Conservation (phyloP, 2,888 invertebrate species). For the Polymixis lichenea region DNA sequence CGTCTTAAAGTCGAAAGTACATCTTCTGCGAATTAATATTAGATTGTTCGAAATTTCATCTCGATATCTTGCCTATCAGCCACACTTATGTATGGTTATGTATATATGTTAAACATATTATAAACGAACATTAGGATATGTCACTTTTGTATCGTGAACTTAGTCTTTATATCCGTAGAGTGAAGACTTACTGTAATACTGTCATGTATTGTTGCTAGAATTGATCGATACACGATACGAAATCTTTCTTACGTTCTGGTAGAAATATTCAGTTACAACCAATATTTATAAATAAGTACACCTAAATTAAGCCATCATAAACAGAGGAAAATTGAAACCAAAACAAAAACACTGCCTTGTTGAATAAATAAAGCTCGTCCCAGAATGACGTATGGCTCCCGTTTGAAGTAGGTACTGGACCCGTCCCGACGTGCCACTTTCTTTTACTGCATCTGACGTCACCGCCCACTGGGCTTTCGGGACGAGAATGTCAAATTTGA, state of each 20-base stretch:
- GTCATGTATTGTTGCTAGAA: neutral
- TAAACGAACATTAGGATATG: no score
- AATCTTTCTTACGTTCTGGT: neutral
- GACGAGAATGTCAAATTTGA: conserved; percentile 33
- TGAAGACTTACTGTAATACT: no score
- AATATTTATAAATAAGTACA: conserved; percentile 10
- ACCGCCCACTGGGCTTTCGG: conserved; percentile 14
- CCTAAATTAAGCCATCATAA: conserved; percentile 25
- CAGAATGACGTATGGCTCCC: conserved; percentile 45
- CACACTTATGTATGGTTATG: no score
- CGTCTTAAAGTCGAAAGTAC: conserved; percentile 7
- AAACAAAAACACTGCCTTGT: conserved; percentile 47
- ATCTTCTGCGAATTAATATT: neutral
- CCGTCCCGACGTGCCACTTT: conserved; percentile 42
- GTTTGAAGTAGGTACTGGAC: conserved; percentile 36
- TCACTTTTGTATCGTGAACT: no score
- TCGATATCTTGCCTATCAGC: neutral
- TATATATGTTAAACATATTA: no score
- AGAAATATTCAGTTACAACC: conserved; percentile 27
- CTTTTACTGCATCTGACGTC: conserved; percentile 56
- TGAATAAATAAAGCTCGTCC: conserved; percentile 57
- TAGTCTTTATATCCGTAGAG: no score
- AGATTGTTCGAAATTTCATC: conserved; percentile 14
- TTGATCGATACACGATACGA: neutral
- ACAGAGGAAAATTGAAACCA: conserved; percentile 32